Conservation (phyloP, 2,888 invertebrate species). For the Drosophila buzzatii region DNA sequence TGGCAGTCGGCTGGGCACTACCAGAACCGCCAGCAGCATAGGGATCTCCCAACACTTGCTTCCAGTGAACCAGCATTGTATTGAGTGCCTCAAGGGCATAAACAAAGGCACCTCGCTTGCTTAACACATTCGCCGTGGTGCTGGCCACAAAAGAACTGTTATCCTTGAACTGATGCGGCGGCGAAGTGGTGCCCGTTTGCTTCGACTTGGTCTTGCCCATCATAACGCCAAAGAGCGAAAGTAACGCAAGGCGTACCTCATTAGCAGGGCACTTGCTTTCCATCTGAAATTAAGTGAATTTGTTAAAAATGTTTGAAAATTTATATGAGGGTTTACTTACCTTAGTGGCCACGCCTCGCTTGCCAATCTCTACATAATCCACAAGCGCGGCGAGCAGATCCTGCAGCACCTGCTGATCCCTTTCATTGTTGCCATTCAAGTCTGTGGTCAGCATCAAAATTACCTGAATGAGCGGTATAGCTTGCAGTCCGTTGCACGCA, state of each 20-base stretch:
- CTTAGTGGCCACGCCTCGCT: constrained; percentile 85
- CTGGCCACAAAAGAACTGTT: constrained; percentile 88
- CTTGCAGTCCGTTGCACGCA: constrained; percentile 92
- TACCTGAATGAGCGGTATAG: constrained; percentile 97
- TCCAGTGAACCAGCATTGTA: constrained; percentile 92
- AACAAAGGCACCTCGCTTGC: constrained; percentile 89
- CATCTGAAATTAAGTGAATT: constrained; percentile 61
- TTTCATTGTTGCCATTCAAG: constrained; percentile 93
- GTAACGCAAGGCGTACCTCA: constrained; percentile 94
- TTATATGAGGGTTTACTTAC: constrained; percentile 42
- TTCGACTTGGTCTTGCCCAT: constrained; percentile 85
- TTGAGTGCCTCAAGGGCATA: constrained; percentile 91
- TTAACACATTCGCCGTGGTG: constrained; percentile 89
- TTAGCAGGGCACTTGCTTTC: constrained; percentile 89
- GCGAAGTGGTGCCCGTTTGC: constrained; percentile 84
- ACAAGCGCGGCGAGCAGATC: constrained; percentile 91
- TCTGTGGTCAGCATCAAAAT: constrained; percentile 95
- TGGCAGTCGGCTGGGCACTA: constrained; percentile 33
- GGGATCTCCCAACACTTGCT: constrained; percentile 85
- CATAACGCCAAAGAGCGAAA: constrained; percentile 92
- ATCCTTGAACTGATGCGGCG: constrained; percentile 86
- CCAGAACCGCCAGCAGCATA: constrained; percentile 54
- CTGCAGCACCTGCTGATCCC: constrained; percentile 92
- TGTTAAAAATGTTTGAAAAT: too few species aligned
- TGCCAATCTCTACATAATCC: constrained; percentile 89